A percentile compares a stretch with the other conserved stretches of the same genome.
phyloP scores from a whole-genome alignment of 2,113 vertebrate genomes.

The Aspidoscelis tigris region DNA sequence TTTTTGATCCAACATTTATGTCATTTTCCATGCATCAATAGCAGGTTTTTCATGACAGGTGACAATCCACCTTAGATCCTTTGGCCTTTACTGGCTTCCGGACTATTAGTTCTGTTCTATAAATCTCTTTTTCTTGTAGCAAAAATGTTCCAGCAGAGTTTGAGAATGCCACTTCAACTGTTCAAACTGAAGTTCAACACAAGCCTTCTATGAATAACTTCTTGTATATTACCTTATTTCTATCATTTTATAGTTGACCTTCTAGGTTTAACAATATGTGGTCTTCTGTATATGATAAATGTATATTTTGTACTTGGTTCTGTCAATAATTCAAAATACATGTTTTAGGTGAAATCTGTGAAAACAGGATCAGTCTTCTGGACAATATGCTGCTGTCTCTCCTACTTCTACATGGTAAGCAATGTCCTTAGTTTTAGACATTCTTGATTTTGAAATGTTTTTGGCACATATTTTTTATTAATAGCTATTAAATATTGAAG shows the following conservation, averaged over 20 bases:
- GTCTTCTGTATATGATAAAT: slow-evolving; percentile 21
- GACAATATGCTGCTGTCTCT: slow-evolving; percentile 95
- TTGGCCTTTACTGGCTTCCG: neutral
- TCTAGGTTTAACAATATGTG: neutral
- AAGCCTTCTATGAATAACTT: neutral
- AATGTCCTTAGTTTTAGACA: neutral
- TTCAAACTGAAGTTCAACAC: no score
- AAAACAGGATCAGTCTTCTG: slow-evolving; percentile 97
- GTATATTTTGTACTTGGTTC: slow-evolving; percentile 12
- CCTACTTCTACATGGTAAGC: slow-evolving; percentile 98
- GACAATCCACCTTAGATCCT: no score
- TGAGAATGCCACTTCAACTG: neutral
- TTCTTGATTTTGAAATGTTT: neutral
- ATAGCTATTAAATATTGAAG: neutral
- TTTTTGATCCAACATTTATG: no score
- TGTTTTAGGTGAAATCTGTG: slow-evolving; percentile 92
- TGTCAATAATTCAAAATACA: slow-evolving; percentile 29
- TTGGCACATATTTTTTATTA: neutral
- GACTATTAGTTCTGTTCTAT: neutral
- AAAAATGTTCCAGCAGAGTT: neutral
- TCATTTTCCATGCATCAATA: no score
- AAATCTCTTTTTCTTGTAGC: neutral
- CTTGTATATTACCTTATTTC: neutral
- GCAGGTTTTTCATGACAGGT: no score
- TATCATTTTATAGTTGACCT: neutral